These are phyloP conservation scores for Glossophaga mutica DNA, from an alignment of 2,797 vertebrate genomes.

Conservation along the genomic window DNA sequence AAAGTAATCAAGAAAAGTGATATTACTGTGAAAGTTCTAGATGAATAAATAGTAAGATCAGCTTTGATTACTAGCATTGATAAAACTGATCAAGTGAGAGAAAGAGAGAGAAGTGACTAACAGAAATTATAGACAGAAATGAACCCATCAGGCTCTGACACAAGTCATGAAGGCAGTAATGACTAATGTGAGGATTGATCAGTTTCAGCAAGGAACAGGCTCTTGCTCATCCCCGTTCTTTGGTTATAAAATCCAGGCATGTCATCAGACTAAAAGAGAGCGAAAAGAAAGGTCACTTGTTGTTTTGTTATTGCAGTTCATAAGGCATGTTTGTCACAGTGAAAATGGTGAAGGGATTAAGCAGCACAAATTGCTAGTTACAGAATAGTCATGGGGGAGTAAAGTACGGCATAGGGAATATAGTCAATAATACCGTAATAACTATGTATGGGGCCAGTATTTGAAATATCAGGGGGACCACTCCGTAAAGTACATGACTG, in stretches of 20 bases:
- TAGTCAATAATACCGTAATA: background rate
- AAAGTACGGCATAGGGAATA: background rate
- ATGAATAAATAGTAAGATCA: background rate
- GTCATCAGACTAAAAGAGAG: background rate
- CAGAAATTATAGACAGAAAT: background rate
- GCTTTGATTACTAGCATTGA: background rate
- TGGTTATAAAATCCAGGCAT: background rate
- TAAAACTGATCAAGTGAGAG: slow-evolving; percentile 15
- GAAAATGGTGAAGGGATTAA: background rate
- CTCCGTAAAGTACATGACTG: background rate
- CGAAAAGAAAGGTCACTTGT: background rate
- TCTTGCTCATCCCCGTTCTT: background rate
- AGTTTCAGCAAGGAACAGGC: background rate
- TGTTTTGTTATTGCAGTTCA: background rate
- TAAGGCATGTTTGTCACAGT: background rate
- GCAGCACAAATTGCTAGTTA: background rate
- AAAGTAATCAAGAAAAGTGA: background rate
- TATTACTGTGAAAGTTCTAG: slow-evolving; percentile 14
- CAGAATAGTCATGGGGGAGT: background rate
- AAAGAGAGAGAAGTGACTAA: background rate
- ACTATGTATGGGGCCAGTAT: background rate
- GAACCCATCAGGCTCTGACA: background rate
- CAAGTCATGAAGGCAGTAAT: background rate
- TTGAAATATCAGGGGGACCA: background rate
- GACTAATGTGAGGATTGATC: background rate